These are phyloP conservation scores for Cataglyphis hispanica DNA, from an alignment of 1,140 invertebrate species.

Conservation along the genomic window DNA sequence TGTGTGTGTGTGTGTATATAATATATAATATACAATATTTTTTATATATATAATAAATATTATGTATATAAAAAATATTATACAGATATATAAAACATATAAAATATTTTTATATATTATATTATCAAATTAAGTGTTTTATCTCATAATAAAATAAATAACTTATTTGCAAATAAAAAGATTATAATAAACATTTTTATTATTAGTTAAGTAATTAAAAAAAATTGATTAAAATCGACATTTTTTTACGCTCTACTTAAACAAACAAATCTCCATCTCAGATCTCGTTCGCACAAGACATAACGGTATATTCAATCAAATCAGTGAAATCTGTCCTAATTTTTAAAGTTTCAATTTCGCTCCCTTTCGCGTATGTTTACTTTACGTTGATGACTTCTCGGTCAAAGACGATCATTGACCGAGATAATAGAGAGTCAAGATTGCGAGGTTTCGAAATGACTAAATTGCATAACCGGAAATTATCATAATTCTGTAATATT, in stretches of 20 bases:
- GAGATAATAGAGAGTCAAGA: background rate
- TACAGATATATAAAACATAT: no score
- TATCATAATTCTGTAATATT: conserved; percentile 23
- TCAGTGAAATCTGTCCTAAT: conserved; percentile 68
- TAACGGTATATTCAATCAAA: conserved; percentile 54
- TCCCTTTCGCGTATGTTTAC: background rate
- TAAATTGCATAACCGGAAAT: conserved; percentile 22
- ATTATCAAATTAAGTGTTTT: no score
- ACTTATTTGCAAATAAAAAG: no score
- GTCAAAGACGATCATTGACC: conserved; percentile 21
- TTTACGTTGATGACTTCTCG: background rate
- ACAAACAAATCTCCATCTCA: conserved; percentile 1
- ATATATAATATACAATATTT: no score
- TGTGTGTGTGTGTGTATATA: no score
- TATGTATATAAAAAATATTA: no score
- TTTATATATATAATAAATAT: no score
- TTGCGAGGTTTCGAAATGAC: conserved; percentile 8
- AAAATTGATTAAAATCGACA: no score
- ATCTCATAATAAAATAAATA: no score
- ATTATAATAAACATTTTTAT: background rate
- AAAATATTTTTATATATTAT: no score
- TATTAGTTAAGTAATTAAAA: background rate
- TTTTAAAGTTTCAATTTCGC: conserved; percentile 41
- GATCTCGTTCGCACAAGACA: background rate
- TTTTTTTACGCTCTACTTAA: no score